phyloP scores from a whole-genome alignment of 2,797 vertebrate genomes.

The Chelidonichthys spinosus region DNA sequence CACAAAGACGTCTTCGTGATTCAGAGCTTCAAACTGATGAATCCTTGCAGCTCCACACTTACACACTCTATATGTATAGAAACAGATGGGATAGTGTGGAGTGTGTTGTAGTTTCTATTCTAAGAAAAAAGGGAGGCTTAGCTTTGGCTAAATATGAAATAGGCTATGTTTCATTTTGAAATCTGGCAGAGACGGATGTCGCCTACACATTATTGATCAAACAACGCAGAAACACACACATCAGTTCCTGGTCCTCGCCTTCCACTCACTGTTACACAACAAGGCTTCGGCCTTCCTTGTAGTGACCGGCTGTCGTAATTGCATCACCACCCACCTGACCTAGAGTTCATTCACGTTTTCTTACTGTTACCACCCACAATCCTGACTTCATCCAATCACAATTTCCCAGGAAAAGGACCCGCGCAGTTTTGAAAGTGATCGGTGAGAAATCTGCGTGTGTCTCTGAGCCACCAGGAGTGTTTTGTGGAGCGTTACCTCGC shows the following conservation, averaged over 20 bases:
- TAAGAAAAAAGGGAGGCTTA: slow-evolving; percentile 45
- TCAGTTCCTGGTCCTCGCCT: slow-evolving; percentile 24
- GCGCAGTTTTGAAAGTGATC: no score
- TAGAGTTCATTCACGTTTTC: no score
- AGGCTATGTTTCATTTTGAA: slow-evolving; percentile 40
- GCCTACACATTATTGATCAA: slow-evolving; percentile 59
- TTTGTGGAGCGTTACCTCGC: no score
- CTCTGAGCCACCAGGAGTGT: no score
- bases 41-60: slow-evolving; percentile 9
- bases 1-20: no score
- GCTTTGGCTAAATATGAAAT: slow-evolving; percentile 47
- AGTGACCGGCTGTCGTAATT: no score
- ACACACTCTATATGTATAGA: slow-evolving; percentile 4
- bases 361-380: no score
- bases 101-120: slow-evolving; percentile 40
- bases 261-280: slow-evolving; percentile 6
- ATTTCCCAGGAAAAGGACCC: no score
- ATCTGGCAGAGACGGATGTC: slow-evolving; percentile 44
- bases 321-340: no score
- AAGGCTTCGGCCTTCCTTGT: background rate
- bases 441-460: no score
- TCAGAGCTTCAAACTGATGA: no score
- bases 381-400: no score
- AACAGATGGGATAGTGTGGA: slow-evolving; percentile 13
- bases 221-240: slow-evolving; percentile 26